Evolutionary conservation across 1,140 invertebrate species (phyloP), one percentile per base, ranked within the genome.

Genomic region (Eubasilissa regina): DNA sequence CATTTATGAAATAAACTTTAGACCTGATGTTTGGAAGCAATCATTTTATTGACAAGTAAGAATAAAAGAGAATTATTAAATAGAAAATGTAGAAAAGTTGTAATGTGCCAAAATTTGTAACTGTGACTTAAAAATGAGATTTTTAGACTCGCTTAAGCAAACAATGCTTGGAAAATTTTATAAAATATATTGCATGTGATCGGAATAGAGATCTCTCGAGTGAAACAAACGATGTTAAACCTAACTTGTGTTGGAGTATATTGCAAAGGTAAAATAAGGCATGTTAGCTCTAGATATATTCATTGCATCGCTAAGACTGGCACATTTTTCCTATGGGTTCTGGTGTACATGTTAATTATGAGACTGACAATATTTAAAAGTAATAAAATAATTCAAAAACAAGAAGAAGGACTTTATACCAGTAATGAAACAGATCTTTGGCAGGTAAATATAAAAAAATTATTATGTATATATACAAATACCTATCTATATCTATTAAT

Each of bases 301-400:
- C 83, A 85, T 79, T 89, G 88, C 75, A 85, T 87, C 56, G 88
- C 86, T 51, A 89, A 89, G 82, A 88, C 87, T 12, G 80, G 82
- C 3, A 88, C 88, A 11, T 89, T 89, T 77, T 66, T 89, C 58
- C 86, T 89, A 83, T 89, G 88, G 88, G 88, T 87, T 43, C 85
- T 87, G 4, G 80, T 89, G 7, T 89, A 89, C 75, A 84, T 89
- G 83, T 77, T 88, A 21, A 87, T 89, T n/a, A 88, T 89, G 88
- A 89, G 87, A 83, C 85, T 89, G 86, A 89, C 88, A 0, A 84
- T 89, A 78, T 88, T 89, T 85, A 89, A 88, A 73, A 83, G 66
- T 77, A 78, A 77, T 79, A 80, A 80, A 78, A 56, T 21, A 11
- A 51, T 58, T 44, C 66, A 79, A 47, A 72, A 78, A 10, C 45